Base-by-base conservation (phyloP, 2,113 vertebrate genomes). In the Lanius ludovicianus region DNA sequence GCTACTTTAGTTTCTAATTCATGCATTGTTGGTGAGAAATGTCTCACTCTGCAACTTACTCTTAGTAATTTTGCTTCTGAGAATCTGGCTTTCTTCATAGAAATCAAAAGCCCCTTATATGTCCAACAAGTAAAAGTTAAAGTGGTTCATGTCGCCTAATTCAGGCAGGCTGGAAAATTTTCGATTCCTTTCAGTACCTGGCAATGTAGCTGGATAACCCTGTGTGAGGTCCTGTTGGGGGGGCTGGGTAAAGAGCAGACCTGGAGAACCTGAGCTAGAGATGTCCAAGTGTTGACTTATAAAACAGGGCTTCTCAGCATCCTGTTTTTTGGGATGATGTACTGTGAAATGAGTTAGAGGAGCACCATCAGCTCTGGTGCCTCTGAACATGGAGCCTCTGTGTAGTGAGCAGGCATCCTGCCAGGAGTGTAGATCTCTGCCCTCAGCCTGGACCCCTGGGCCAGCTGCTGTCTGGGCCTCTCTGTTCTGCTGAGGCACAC, bases 301-400 rank as follows among this genome's bases (percentile, higher is more conserved):
- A 55, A 77, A 68, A 25, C 23, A 39, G 20, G 23, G 25, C 13
- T 25, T 80, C 27, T 22, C 35, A 35, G 11, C 11, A 7, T n/a
- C 19, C 31, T 49, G 10, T 83, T 75, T 50, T 33, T 11, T 21
- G 69, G 35, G 28, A 22, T 70, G 22, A 16, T 2, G 2, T 15
- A 0, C 20, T 15, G 15, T 20, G 27, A 52, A 33, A 65, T 33
- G 33, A 52, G 13, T 52, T 57, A 21, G 33, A 82, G 62, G 41
- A 82, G 42, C 57, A 23, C n/a, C 9, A 6, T 57, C 31, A 82
- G 2, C 47, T 39, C 52, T 24, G 24, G 8, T 69, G 37, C 15
- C 16, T 10, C 56, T 79, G 82, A 6, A 14, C 4, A 0, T 18
- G n/a, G 33, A 71, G 14, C 2, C 31, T n/a, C 12, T 1, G 0